Percentiles rank a stretch among this genome's conserved stretches.
Conservation (phyloP, 2,113 vertebrate species). For the Leucosticte australis region DNA sequence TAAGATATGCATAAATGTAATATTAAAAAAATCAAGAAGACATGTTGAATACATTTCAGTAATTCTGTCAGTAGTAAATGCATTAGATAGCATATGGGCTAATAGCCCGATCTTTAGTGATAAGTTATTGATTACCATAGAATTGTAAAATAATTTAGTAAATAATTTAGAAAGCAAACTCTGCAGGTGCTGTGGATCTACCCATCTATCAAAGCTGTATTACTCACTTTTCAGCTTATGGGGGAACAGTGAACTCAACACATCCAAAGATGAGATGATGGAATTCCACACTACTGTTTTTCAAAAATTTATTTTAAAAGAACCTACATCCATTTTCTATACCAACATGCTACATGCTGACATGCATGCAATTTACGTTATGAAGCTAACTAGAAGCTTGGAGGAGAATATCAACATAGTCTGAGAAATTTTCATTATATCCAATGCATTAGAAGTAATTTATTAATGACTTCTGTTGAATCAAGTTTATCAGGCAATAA, state of each 20-base stretch:
- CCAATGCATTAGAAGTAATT: not conserved
- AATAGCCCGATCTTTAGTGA: not conserved
- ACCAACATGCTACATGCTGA: not conserved
- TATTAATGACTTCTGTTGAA: not conserved
- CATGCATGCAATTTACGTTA: not conserved
- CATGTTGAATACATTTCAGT: not conserved
- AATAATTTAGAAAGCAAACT: not conserved
- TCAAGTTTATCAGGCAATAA: not conserved
- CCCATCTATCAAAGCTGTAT: not conserved
- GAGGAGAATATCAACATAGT: not conserved
- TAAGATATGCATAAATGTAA: not conserved
- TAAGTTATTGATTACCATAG: not conserved
- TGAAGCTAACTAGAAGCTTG: not conserved
- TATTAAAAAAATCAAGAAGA: not conserved
- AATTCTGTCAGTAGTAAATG: not conserved
- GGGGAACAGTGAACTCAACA: not conserved
- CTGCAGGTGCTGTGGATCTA: not conserved
- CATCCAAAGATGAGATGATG: not conserved
- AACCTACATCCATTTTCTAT: not conserved
- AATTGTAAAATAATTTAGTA: not conserved
- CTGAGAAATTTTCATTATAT: not conserved
- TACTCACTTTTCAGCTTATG: not conserved
- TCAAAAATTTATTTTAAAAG: not conserved
- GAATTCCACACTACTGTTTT: not conserved
- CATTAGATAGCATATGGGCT: not conserved